Base-by-base conservation (phyloP, 2,888 invertebrate species). In the Auanema freiburgensis region DNA sequence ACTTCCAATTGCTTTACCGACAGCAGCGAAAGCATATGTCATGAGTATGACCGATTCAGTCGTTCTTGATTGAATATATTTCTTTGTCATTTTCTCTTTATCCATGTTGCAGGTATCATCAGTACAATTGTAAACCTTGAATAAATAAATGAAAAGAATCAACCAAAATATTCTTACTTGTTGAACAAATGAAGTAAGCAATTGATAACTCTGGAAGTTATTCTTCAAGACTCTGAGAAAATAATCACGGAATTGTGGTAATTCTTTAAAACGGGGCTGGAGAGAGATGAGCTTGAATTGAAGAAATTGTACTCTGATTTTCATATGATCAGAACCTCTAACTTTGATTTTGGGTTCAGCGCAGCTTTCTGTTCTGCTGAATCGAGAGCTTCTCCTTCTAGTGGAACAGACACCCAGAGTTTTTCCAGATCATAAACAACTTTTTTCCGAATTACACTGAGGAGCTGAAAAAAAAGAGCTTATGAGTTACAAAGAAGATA, bases 121-220 rank as follows among this genome's bases (percentile, higher is more conserved):
- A 2, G 72, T 65, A 51, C 74, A 74, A 40, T 74, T 72, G 60
- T 71, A 70, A n/a, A 74, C 68, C 67, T 66, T 18, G 44, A 61
- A 59, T 51, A 40, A 11, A 42, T 52, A 16, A n/a, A 24, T 58
- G n/a, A 49, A 58, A 21, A 1, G n/a, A 42, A 57, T 23, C 5
- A 10, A 43, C 6, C 5, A 8, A 57, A 21, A 23, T 16, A 24
- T 21, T 14, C 55, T n/a, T 23, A 78, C 79, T 62, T 81, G 79
- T 60, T 81, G 74, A 50, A 83, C 75, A 57, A 80, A 83, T 6
- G 78, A 66, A n/a, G 79, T 71, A 14, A 81, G 62, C 53, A 83
- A 70, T 21, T 79, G 69, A 63, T 80, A 83, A 46, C 80, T 77
- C 43, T 76, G 69, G 71, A 77, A 80, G 68, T 83, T 83, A 65